Conservation (phyloP, 2,797 vertebrate genomes). For the Tachyglossus aculeatus region DNA sequence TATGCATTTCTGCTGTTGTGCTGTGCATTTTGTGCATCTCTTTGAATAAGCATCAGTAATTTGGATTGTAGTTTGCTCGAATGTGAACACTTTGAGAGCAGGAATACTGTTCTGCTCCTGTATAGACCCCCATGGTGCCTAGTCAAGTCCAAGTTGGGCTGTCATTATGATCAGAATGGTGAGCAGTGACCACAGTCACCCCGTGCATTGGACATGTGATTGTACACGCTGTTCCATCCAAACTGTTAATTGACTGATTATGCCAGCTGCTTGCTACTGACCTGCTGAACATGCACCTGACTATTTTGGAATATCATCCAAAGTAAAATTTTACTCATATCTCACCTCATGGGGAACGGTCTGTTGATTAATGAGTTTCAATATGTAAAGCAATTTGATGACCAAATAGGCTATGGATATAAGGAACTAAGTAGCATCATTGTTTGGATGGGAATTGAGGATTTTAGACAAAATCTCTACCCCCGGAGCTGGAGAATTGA, state of each 20-base stretch:
- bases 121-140: too few relatives aligned
- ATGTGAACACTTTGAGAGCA: background rate
- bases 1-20: too few relatives aligned
- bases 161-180: background rate
- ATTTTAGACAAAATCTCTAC: conserved; percentile 22
- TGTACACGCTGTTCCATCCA: too few relatives aligned
- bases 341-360: conserved; percentile 19
- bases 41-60: too few relatives aligned
- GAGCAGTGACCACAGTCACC: conserved; percentile 4
- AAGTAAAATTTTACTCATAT: conserved; percentile 12
- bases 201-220: conserved; percentile 10
- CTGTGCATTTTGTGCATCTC: too few relatives aligned
- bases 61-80: background rate
- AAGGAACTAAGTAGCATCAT: conserved; percentile 43
- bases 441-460: conserved; percentile 49
- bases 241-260: too few relatives aligned
- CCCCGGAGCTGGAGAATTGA: conserved; percentile 45
- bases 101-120: too few relatives aligned
- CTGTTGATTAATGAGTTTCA: conserved; percentile 52
- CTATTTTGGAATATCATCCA: conserved; percentile 14
- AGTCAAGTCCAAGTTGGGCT: background rate
- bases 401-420: conserved; percentile 9
- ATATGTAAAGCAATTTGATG: conserved; percentile 44
- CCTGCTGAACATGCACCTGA: conserved; percentile 32
- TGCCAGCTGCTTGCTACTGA: too few relatives aligned